Percentiles rank a stretch among this genome's conserved stretches.
Conservation (phyloP, 2,113 vertebrate genomes). For the Anarrhichthys ocellatus region DNA sequence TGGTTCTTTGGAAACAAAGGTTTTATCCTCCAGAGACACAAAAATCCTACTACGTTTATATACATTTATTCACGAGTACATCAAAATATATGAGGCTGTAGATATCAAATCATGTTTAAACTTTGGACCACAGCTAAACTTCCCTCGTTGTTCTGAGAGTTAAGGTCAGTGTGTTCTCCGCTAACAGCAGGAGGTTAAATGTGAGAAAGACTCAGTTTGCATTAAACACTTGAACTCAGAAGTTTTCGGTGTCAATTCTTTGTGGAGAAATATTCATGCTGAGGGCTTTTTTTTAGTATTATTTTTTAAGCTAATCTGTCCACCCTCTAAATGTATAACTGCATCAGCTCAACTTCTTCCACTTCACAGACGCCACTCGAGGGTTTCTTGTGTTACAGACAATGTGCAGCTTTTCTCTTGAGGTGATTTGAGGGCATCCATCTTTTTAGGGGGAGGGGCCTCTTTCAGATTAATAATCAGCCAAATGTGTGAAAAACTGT, state of each 20-base stretch:
- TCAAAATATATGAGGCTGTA: too few relatives aligned
- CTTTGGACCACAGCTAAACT: not conserved
- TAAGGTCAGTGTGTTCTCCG: accelerated
- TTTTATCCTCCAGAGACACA: too few relatives aligned
- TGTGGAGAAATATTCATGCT: slow-evolving; percentile 20
- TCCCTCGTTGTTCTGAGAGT: not conserved
- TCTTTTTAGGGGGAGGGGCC: not conserved
- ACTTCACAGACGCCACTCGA: not conserved
- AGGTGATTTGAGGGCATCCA: not conserved
- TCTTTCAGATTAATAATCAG: slow-evolving; percentile 2
- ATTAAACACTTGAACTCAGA: slow-evolving; percentile 42
- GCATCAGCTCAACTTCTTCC: not conserved
- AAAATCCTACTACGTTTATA: too few relatives aligned
- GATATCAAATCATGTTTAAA: too few relatives aligned
- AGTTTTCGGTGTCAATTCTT: not conserved
- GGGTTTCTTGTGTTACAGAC: not conserved
- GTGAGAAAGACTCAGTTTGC: not conserved
- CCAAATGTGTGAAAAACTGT: not conserved
- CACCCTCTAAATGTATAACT: not conserved
- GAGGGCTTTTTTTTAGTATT: not conserved
- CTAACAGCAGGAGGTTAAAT: slow-evolving; percentile 6
- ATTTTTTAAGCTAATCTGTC: not conserved
- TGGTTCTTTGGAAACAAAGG: too few relatives aligned
- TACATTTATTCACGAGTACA: too few relatives aligned
- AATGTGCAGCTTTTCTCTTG: not conserved